Base-by-base conservation (phyloP, 2,113 vertebrate species). In the Callorhinus ursinus region DNA sequence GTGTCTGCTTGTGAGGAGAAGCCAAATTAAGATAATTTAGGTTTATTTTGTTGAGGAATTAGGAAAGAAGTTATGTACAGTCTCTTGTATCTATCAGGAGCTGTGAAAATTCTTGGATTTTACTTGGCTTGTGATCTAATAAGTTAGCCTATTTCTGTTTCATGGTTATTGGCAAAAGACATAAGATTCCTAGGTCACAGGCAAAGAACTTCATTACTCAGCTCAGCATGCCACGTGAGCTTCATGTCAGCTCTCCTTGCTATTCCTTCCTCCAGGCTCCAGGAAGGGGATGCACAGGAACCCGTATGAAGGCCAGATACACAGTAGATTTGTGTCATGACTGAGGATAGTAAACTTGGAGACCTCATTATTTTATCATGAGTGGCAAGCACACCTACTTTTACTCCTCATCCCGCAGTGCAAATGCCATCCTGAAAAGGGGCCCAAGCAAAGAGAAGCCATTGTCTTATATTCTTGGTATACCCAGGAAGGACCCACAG, bases 261-360 rank as follows among this genome's bases (percentile, higher is more conserved):
- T 7, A 4, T 3, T 9, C 7, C 7, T 4, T 16, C 12, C n/a
- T 14, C 24, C 55, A 19, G 28, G 13, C n/a, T n/a, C 11, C 16
- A 71, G 39, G 21, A 55, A 5, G 6, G 5, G 28, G 31, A 49
- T 71, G 21, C 1, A 59, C 61, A 71, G 36, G 9, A 9, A 42
- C 5, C n/a, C 0, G 2, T 22, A 46, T 39, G 13, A 79, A 57
- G 76, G 28, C 4, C 55, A 26, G 8, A 63, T 57, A 39, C 7
- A 9, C 7, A 80, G 11, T n/a, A 2, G 21, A 36, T 84, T 42
- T 83, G 4, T 36, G 9, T 71, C n/a, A 55, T 36, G 46, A 93
- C n/a, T 22, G 22, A 89, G 6, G 55, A 61, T 33, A 69, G 21
- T 82, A 39, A 61, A 77, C 11, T 57, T 59, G 7, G 7, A 31